Base-by-base conservation (phyloP, 2,113 vertebrate species). In the Tamias sibiricus region DNA sequence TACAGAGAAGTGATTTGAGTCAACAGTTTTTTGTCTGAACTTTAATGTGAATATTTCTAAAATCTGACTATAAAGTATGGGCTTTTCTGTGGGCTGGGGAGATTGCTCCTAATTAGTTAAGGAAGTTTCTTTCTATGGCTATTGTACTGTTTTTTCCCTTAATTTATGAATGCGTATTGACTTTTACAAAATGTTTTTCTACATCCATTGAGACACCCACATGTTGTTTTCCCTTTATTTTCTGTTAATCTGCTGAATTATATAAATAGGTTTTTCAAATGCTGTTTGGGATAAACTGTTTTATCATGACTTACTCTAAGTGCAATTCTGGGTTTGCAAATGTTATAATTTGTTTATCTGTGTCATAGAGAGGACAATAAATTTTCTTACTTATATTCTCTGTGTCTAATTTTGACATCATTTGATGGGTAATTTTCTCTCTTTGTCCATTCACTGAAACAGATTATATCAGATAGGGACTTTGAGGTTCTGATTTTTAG, bases 21-120 rank as follows among this genome's bases (percentile, higher is more conserved):
- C 28, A 71, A 90, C n/a, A 82, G 16, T 85, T 85, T 80, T 66
- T 92, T 87, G 57, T 84, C 42, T 71, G 82, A 30, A 90, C 26
- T 79, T 89, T 87, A 95, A 88, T 57, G 5, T 80, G 40, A 85
- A 66, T 86, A n/a, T 32, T 76, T 91, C 90, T 91, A 54, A 64
- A 80, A 62, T 87, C 40, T 88, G 26, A 87, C 68, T 35, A 13
- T 64, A 32, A 86, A 76, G 12, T 75, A 44, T 28, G 64, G 30
- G 35, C 57, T 49, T 69, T 85, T 19, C 24, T 59, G 8, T 42
- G 19, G 59, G 6, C 74, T 72, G 12, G 42, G 44, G 13, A 72
- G 4, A 80, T 9, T 57, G 20, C 4, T 74, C 42, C 64, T 81
- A n/a, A 90, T 69, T 66, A 92, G 2, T 44, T 44, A 85, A 81